Conservation (phyloP, 2,888 invertebrate species). For the Plemyria rubiginata region DNA sequence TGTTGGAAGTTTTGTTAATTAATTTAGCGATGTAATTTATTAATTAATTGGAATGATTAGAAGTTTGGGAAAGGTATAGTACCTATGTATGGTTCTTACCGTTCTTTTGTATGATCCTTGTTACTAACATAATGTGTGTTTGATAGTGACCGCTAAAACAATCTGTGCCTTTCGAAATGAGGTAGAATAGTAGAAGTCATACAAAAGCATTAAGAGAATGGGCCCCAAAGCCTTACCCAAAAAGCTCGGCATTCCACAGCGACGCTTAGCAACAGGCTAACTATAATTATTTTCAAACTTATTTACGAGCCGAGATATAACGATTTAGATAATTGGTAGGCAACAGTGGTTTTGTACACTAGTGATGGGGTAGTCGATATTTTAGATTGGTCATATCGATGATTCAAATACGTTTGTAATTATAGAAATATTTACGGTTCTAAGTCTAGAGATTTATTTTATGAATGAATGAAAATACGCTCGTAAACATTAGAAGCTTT, state of each 20-base stretch:
- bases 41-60: background rate
- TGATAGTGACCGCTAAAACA: too few relatives aligned
- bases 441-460: too few relatives aligned
- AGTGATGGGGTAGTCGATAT: slow-evolving; percentile 33
- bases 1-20: background rate
- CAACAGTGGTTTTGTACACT: slow-evolving; percentile 34
- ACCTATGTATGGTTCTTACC: too few relatives aligned
- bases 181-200: too few relatives aligned
- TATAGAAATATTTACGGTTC: background rate
- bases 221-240: slow-evolving; percentile 6
- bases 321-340: slow-evolving; percentile 36
- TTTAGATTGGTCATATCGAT: slow-evolving; percentile 15
- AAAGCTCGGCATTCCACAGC: slow-evolving; percentile 10
- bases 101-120: too few relatives aligned
- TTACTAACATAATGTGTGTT: too few relatives aligned
- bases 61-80: background rate
- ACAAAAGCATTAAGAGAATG: background rate
- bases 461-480: too few relatives aligned
- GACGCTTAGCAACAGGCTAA: slow-evolving; percentile 21
- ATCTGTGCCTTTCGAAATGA: too few relatives aligned
- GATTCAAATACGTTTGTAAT: background rate
- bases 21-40: background rate
- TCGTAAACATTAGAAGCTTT: too few relatives aligned
- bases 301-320: slow-evolving; percentile 32
- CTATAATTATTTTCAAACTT: slow-evolving; percentile 28